Evolutionary conservation across 2,113 vertebrate genomes (phyloP).

Genomic region (Peromyscus californicus): DNA sequence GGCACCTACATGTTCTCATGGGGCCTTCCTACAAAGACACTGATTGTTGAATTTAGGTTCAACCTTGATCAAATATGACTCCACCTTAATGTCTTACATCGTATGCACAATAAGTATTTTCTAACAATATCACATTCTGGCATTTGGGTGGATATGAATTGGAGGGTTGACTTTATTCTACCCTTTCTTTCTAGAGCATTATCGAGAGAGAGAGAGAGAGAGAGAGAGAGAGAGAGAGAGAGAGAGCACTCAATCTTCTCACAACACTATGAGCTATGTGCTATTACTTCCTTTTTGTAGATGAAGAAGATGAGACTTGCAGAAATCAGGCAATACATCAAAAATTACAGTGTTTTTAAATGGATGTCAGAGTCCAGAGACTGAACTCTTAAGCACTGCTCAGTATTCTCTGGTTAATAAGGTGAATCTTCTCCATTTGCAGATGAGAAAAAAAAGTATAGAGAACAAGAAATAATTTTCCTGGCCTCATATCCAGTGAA

Average conservation of each 20-base stretch:
- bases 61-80: background rate
- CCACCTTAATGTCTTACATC: background rate
- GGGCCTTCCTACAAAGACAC: background rate
- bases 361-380: background rate
- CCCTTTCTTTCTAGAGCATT: background rate
- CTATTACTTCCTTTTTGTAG: background rate
- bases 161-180: background rate
- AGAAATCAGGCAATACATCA: background rate
- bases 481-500: background rate
- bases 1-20: background rate
- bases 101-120: background rate
- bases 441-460: background rate
- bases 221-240: too few species aligned
- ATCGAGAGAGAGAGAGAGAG: too few species aligned
- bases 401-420: background rate
- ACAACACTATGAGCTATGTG: background rate
- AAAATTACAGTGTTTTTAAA: background rate
- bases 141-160: background rate
- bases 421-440: background rate
- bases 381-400: background rate
- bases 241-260: background rate
- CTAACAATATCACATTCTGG: background rate
- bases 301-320: background rate
- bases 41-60: background rate
- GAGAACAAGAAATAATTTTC: background rate